A percentile compares a stretch with the other conserved stretches of the same genome.
Conservation (phyloP, 2,113 vertebrate species). For the Pelmatolapia mariae region DNA sequence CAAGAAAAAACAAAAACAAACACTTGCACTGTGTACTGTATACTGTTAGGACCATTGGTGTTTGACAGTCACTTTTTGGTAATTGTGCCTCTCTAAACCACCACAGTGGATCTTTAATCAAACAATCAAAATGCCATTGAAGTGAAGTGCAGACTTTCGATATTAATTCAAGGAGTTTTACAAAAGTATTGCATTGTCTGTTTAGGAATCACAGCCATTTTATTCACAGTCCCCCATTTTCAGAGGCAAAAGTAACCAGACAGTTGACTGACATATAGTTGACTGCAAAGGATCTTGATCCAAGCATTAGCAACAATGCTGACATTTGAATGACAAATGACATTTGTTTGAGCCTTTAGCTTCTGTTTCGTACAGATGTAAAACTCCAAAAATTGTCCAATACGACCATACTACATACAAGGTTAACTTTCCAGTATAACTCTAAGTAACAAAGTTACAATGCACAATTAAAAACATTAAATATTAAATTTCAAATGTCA, state of each 20-base stretch:
- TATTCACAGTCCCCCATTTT: no score
- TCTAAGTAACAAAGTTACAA: neutral
- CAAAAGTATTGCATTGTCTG: neutral
- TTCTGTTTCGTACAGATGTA: neutral
- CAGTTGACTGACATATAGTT: neutral
- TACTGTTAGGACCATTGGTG: neutral
- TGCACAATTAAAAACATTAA: neutral
- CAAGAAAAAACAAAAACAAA: neutral
- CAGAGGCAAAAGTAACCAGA: neutral
- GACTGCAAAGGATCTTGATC: neutral
- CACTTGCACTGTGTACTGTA: neutral
- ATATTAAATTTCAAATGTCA: neutral
- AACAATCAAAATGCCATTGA: neutral
- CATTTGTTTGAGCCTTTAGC: neutral
- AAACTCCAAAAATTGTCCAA: neutral
- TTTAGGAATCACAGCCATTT: neutral
- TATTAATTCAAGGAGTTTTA: neutral
- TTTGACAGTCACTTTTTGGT: neutral
- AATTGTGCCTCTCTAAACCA: neutral
- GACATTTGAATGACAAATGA: neutral
- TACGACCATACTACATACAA: neutral
- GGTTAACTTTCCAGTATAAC: neutral
- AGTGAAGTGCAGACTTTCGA: neutral
- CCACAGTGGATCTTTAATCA: neutral
- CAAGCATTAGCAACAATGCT: neutral